Evolutionary conservation across 2,113 vertebrate species (phyloP).

Genomic region (Takifugu flavidus): DNA sequence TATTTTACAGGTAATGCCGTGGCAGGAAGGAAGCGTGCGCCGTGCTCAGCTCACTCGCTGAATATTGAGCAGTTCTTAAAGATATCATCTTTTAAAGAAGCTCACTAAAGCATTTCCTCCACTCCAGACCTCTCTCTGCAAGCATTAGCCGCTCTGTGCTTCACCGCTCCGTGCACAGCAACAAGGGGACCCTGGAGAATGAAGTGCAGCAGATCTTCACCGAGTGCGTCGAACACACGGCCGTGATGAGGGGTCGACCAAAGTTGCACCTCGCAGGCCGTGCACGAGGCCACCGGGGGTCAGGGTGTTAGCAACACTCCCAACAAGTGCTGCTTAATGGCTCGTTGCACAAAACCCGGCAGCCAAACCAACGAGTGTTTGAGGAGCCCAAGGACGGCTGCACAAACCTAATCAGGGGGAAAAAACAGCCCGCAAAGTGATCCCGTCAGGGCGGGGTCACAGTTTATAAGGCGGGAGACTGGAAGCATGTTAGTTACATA

Average conservation of each 20-base stretch:
- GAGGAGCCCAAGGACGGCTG: constrained; percentile 8
- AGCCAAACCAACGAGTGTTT: constrained; percentile 10
- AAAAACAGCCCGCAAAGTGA: constrained; percentile 4
- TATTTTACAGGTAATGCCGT: background rate
- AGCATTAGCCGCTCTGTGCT: constrained; percentile 40
- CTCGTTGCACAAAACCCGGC: constrained; percentile 10
- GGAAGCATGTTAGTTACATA: constrained; percentile 16
- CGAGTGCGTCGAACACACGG: constrained; percentile 34
- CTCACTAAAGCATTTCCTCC: constrained; percentile 23
- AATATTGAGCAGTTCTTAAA: constrained; percentile 26
- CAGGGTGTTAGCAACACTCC: constrained; percentile 7
- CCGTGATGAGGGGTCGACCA: constrained; percentile 43
- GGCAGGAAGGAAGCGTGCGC: constrained; percentile 15
- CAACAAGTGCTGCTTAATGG: background rate
- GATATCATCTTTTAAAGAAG: constrained; percentile 17
- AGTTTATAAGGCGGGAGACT: constrained; percentile 13
- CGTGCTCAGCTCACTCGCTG: constrained; percentile 15
- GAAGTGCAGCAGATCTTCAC: constrained; percentile 41
- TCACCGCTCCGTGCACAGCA: constrained; percentile 37
- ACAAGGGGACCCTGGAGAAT: constrained; percentile 44
- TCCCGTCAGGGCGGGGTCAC: constrained; percentile 8
- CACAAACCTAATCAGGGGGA: background rate
- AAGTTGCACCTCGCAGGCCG: constrained; percentile 32
- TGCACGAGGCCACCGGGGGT: constrained; percentile 15
- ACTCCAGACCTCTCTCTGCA: constrained; percentile 32